These are phyloP conservation scores for Netelia inedita DNA, from an alignment of 2,888 invertebrate species.

Conservation along the genomic window DNA sequence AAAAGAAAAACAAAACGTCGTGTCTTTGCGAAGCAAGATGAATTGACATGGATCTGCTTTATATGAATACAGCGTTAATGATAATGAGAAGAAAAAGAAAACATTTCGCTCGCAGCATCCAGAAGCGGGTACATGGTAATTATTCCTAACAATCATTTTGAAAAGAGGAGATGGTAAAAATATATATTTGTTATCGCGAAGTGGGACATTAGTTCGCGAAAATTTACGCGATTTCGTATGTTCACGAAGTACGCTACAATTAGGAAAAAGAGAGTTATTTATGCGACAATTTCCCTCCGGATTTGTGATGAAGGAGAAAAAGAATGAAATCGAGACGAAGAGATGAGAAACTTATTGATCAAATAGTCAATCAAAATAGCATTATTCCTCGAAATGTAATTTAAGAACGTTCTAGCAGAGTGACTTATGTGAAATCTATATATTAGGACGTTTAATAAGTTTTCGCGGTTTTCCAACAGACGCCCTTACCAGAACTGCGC, in stretches of 20 bases:
- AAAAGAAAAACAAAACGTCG: conserved; percentile 37
- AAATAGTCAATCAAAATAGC: conserved; percentile 71
- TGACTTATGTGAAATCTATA: conserved; percentile 3
- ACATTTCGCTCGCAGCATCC: conserved; percentile 29
- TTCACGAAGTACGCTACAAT: conserved; percentile 15
- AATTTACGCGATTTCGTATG: conserved; percentile 10
- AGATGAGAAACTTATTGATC: conserved; percentile 61
- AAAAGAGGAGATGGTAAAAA: conserved; percentile 21
- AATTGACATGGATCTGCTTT: neutral
- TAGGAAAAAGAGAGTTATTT: conserved; percentile 33
- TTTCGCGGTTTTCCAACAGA: no score
- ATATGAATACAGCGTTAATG: conserved; percentile 10
- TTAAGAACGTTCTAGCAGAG: conserved; percentile 44
- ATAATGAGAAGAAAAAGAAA: neutral
- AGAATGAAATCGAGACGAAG: conserved; percentile 10
- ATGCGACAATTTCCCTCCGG: conserved; percentile 18
- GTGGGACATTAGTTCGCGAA: conserved; percentile 57
- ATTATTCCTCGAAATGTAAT: conserved; percentile 51
- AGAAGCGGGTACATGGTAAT: conserved; percentile 38
- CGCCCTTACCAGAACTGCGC: no score
- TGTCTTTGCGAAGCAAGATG: conserved; percentile 8
- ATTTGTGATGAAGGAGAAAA: conserved; percentile 3
- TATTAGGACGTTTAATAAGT: neutral
- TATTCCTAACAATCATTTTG: conserved; percentile 52
- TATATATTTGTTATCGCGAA: conserved; percentile 48